A percentile compares a stretch with the other conserved stretches of the same genome.
These are phyloP conservation scores for Rhynchomys soricoides DNA, from an alignment of 2,113 vertebrate genomes.

Conservation along the genomic window DNA sequence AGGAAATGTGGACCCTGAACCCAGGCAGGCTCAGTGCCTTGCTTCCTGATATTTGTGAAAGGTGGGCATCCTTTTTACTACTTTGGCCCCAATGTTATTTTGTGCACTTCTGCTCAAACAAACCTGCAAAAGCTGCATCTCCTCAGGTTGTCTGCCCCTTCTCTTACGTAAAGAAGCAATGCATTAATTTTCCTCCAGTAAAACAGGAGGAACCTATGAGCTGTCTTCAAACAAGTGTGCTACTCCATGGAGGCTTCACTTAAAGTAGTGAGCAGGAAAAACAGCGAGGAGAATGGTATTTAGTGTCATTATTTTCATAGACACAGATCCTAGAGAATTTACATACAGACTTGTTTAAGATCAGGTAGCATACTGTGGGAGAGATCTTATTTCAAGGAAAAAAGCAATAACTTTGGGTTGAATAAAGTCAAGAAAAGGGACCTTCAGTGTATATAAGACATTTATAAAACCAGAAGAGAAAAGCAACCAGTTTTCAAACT, in stretches of 20 bases:
- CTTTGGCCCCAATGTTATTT: constrained; percentile 12
- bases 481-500: constrained; percentile 33
- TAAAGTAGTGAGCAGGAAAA: constrained; percentile 24
- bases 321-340: constrained; percentile 40
- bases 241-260: neutral
- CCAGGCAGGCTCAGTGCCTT: constrained; percentile 35
- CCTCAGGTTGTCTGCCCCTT: neutral
- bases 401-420: constrained; percentile 6
- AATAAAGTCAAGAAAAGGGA: constrained; percentile 48
- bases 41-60: constrained; percentile 1
- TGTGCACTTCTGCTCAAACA: neutral
- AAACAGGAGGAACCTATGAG: neutral
- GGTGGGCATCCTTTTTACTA: constrained; percentile 39
- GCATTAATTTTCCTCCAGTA: neutral
- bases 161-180: neutral
- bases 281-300: constrained; percentile 45
- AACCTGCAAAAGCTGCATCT: neutral
- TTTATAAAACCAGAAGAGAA: constrained; percentile 46
- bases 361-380: neutral
- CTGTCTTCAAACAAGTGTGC: neutral
- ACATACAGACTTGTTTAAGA: constrained; percentile 20
- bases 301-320: constrained; percentile 51
- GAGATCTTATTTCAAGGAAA: constrained; percentile 28
- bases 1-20: constrained; percentile 1
- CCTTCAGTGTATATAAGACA: constrained; percentile 49